Evolutionary conservation across 2,797 vertebrate genomes (phyloP).

Genomic region (Anguilla marmorata): DNA sequence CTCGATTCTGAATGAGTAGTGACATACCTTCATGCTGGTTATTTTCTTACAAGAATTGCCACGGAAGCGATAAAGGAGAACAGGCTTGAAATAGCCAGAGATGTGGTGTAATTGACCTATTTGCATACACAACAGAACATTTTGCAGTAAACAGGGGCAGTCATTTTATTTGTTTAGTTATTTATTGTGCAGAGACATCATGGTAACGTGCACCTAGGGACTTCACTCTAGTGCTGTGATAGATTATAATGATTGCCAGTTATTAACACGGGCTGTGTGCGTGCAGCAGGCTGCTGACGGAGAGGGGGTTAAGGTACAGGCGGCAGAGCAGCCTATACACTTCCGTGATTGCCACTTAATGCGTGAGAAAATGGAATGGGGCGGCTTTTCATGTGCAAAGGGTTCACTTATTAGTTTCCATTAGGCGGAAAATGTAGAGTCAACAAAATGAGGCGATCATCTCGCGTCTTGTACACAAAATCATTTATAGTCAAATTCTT

Average conservation of each 20-base stretch:
- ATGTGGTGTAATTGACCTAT: slow-evolving; percentile 75
- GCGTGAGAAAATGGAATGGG: slow-evolving; percentile 32
- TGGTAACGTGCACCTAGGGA: slow-evolving; percentile 74
- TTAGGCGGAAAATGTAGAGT: slow-evolving; percentile 35
- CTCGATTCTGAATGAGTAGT: slow-evolving; percentile 69
- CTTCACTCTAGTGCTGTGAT: slow-evolving; percentile 78
- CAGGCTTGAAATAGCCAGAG: slow-evolving; percentile 72
- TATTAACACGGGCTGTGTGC: slow-evolving; percentile 60
- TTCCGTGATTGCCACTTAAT: slow-evolving; percentile 12
- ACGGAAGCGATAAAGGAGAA: slow-evolving; percentile 73
- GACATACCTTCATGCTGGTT: slow-evolving; percentile 61
- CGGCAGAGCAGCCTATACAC: slow-evolving; percentile 5
- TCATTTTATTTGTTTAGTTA: slow-evolving; percentile 74
- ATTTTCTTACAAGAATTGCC: slow-evolving; percentile 71
- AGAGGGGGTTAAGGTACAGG: slow-evolving; percentile 10
- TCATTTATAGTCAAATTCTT: slow-evolving; percentile 37
- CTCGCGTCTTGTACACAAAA: slow-evolving; percentile 32
- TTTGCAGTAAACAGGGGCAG: slow-evolving; percentile 75
- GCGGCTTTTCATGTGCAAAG: slow-evolving; percentile 18
- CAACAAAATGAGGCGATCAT: slow-evolving; percentile 41
- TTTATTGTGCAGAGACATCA: slow-evolving; percentile 74
- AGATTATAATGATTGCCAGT: slow-evolving; percentile 79
- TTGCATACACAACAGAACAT: slow-evolving; percentile 74
- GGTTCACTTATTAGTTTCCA: slow-evolving; percentile 43
- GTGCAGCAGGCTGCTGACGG: slow-evolving; percentile 27